Evolutionary conservation across 2,888 invertebrate species (phyloP).

Genomic region (Lasioglossum lativentre): DNA sequence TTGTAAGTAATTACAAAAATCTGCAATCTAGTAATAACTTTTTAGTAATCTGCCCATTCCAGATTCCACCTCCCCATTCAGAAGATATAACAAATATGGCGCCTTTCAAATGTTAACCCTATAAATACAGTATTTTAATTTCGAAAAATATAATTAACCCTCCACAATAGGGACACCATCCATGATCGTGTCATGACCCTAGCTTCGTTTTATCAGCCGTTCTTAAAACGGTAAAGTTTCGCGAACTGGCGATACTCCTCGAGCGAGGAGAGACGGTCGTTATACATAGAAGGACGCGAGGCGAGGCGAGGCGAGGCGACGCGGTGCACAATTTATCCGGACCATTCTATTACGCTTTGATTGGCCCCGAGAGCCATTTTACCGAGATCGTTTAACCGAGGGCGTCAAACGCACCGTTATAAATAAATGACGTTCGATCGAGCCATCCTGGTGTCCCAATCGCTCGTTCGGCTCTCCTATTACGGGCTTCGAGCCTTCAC

Average conservation of each 20-base stretch:
- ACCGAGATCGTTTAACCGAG: constrained; percentile 64
- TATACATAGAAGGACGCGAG: constrained; percentile 1
- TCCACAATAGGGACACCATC: too few species aligned
- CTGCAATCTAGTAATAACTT: too few species aligned
- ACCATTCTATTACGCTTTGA: constrained; percentile 69
- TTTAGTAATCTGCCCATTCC: too few species aligned
- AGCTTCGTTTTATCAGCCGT: not conserved
- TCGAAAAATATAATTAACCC: too few species aligned
- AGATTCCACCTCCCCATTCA: too few species aligned
- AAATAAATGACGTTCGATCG: constrained; percentile 64
- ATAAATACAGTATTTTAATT: too few species aligned
- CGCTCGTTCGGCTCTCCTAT: constrained; percentile 37
- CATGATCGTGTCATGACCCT: too few species aligned
- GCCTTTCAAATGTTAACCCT: too few species aligned
- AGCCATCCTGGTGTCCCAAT: constrained; percentile 46
- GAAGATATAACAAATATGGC: too few species aligned
- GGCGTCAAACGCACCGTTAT: constrained; percentile 63
- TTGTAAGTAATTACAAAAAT: too few species aligned
- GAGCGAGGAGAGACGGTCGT: constrained; percentile 20
- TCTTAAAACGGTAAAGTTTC: constrained; percentile 7
- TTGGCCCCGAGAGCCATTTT: constrained; percentile 61
- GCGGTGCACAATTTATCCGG: constrained; percentile 59
- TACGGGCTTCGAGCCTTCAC: constrained; percentile 10
- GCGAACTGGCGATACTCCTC: constrained; percentile 12
- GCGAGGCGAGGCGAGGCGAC: not conserved